Evolutionary conservation across 2,113 vertebrate species (phyloP).

Genomic region (Tichodroma muraria): DNA sequence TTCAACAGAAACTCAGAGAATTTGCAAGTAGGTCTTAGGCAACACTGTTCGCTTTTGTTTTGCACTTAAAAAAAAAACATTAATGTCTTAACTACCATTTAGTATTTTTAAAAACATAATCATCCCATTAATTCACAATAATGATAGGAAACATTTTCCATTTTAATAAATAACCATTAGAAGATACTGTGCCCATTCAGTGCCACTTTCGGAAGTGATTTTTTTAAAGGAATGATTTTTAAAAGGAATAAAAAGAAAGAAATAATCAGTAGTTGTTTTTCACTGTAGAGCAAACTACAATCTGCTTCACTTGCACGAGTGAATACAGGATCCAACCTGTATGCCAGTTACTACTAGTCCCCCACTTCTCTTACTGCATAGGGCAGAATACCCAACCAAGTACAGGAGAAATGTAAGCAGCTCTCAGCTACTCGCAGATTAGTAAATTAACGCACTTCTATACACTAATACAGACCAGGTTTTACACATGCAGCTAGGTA

Average conservation of each 20-base stretch:
- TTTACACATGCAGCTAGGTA: neutral
- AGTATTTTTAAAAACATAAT: neutral
- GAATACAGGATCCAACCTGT: neutral
- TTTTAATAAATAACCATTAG: neutral
- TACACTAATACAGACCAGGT: neutral
- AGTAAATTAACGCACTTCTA: neutral
- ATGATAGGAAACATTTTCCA: neutral
- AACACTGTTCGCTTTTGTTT: neutral
- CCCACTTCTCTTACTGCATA: neutral
- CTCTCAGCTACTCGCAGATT: neutral
- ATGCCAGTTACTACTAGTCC: neutral
- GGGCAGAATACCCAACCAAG: neutral
- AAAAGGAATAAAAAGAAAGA: neutral
- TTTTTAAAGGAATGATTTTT: neutral
- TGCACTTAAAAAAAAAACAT: neutral
- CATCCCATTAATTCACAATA: neutral
- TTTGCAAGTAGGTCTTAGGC: neutral
- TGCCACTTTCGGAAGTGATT: neutral
- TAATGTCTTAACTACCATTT: neutral
- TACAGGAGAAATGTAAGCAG: neutral
- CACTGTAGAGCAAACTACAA: neutral
- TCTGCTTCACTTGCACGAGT: fast-evolving
- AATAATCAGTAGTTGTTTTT: neutral
- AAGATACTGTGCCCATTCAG: fast-evolving
- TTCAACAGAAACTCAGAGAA: neutral